A percentile compares a stretch with the other conserved stretches of the same genome.
These are phyloP conservation scores for Acridotheres tristis DNA, from an alignment of 2,797 vertebrate genomes.

Conservation along the genomic window DNA sequence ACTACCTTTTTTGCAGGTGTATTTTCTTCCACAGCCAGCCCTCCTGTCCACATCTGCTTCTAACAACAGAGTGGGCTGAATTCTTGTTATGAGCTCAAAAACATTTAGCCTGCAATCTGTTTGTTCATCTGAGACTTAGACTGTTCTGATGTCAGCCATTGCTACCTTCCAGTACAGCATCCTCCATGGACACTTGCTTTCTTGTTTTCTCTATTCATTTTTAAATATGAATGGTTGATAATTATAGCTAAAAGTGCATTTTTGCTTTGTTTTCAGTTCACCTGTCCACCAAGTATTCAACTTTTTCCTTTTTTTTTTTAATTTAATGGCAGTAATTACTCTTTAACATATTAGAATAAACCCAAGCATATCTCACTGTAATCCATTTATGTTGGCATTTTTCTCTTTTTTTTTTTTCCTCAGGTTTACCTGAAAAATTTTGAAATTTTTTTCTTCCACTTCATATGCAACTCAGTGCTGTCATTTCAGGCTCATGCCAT, in stretches of 20 bases:
- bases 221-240: neutral
- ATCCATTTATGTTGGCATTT: neutral
- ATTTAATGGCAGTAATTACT: neutral
- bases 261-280: neutral
- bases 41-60: neutral
- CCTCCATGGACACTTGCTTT: neutral
- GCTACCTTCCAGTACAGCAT: neutral
- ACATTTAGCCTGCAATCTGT: neutral
- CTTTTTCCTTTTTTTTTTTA: neutral
- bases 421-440: neutral
- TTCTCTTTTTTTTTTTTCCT: rapidly evolving
- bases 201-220: neutral
- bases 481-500: neutral
- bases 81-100: neutral
- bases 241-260: neutral
- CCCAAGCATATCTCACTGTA: neutral
- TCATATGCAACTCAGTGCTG: neutral
- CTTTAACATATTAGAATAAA: neutral
- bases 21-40: neutral
- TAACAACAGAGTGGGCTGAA: neutral
- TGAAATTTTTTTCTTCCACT: neutral
- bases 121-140: neutral
- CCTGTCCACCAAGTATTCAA: neutral
- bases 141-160: neutral
- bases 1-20: neutral